Evolutionary conservation across 2,888 invertebrate genomes (phyloP), one percentile per base, ranked within the genome.

Genomic region (Drosophila gaucha): DNA sequence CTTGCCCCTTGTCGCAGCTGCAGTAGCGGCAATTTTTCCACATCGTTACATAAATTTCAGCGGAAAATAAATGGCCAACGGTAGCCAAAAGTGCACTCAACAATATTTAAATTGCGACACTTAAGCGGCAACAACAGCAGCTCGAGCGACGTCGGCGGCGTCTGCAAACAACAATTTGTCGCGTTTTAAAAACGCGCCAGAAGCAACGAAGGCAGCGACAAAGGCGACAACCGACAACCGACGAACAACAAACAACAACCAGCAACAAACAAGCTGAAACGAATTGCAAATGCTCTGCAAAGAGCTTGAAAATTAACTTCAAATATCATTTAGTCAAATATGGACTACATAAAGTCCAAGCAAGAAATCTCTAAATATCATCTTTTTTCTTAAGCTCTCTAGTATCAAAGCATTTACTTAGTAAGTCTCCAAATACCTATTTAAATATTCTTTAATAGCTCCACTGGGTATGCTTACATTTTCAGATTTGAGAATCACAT

Each of bases 1-100:
- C 4, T n/a, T 10, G 20, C 6, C 20, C n/a, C 1, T 10, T 30
- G 24, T 12, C 20, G 36, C 43, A 51, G 51, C 57, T 67, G 69
- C 78, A 84, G 74, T 80, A 86, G 83, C 66, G 68, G 79, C 75
- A 86, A 86, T 75, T 86, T 85, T 85, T 86, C 85, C 85, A 88
- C 86, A 80, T 86, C 88, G 80, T 86, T 80, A 86, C 88, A 88
- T 86, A 88, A 86, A 86, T 86, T 88, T 78, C 76, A 82, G 65
- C 67, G 64, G 51, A 82, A 76, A 80, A 85, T 88, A 86, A 85
- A 85, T 86, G 86, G 71, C 70, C 80, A 86, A 83, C 82, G 82
- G 87, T 87, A 85, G 85, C 86, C 82, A 76, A 87, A 83, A 86
- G 86, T 86, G 78, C 86, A 85, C 82, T 85, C 76, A 82, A 82